Conservation (phyloP, 53 echinoderm and acorn worm species). For the Astropecten irregularis region DNA sequence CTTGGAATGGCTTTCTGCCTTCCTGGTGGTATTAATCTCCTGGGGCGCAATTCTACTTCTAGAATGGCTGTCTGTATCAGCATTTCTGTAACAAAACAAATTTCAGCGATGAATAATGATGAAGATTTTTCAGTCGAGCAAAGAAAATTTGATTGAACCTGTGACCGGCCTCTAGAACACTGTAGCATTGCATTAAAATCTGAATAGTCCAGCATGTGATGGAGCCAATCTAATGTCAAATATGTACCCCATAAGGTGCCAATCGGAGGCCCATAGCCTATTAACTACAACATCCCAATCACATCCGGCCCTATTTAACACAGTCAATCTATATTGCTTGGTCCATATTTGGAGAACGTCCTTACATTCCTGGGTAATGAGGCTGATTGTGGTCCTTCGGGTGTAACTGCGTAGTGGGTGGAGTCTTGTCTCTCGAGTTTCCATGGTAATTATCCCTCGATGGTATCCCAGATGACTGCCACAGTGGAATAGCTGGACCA, state of each 20-base stretch:
- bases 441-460: not conserved
- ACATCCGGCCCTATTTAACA: no score
- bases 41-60: not conserved
- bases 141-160: no score
- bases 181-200: not conserved
- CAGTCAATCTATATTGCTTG: no score
- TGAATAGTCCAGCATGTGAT: not conserved
- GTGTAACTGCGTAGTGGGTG: not conserved
- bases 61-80: not conserved
- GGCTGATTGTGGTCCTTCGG: not conserved
- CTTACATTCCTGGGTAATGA: constrained; percentile 6
- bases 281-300: no score
- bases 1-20: constrained; percentile 32
- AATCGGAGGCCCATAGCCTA: no score
- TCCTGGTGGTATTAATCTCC: not conserved
- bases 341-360: not conserved
- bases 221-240: not conserved
- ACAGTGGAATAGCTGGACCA: constrained; percentile 77
- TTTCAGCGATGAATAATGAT: no score
- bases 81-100: no score
- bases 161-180: not conserved
- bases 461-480: constrained; percentile 52
- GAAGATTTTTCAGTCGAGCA: no score
- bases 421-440: constrained; percentile 11
- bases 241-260: no score